Conservation (phyloP, 2,113 vertebrate genomes). For the Crypturellus undulatus region DNA sequence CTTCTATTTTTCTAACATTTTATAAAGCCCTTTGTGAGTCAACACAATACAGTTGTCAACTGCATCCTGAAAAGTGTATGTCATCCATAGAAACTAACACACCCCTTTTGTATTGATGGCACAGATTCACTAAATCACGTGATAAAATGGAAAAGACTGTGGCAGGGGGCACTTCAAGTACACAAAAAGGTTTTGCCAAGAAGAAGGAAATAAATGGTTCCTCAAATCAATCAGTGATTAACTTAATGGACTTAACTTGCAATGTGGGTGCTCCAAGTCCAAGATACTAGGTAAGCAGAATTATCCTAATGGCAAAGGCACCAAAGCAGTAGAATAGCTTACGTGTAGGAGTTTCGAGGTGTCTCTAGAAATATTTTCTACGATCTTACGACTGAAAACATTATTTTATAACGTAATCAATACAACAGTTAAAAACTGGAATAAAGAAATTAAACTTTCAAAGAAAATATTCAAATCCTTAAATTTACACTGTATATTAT, state of each 20-base stretch:
- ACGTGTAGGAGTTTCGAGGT: too few relatives aligned
- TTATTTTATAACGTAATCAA: not conserved
- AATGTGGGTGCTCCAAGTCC: not conserved
- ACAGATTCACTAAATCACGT: not conserved
- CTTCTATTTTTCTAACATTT: not conserved
- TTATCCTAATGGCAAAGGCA: too few relatives aligned
- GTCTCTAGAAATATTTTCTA: too few relatives aligned
- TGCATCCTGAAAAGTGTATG: not conserved
- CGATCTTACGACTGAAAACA: too few relatives aligned
- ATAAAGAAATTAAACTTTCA: not conserved
- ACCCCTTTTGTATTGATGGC: not conserved
- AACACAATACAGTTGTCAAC: not conserved
- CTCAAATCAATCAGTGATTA: too few relatives aligned
- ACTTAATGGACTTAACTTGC: too few relatives aligned
- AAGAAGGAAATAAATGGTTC: not conserved
- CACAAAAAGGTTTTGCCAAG: not conserved
- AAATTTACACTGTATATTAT: not conserved
- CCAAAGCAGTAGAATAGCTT: too few relatives aligned
- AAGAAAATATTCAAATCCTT: not conserved
- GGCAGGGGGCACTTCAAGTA: not conserved
- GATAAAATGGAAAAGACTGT: not conserved
- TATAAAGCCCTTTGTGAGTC: not conserved
- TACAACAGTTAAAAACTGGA: not conserved
- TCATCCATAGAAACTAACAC: not conserved
- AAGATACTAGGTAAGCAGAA: not conserved